Conservation (phyloP, 23 tunicate genomes). For the Styela clava region DNA sequence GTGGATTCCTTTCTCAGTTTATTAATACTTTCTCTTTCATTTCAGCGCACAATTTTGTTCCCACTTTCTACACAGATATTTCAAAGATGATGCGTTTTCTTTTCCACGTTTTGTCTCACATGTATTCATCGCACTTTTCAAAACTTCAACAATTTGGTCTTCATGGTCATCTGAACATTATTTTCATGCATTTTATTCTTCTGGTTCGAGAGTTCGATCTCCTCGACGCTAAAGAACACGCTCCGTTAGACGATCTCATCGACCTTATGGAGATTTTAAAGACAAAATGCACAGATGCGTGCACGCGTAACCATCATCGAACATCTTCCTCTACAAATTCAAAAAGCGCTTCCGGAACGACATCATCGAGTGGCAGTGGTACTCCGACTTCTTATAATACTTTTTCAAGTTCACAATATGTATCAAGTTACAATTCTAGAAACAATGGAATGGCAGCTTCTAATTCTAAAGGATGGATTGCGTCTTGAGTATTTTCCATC, state of each 20-base stretch:
- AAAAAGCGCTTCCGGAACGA: neutral
- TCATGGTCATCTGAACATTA: conserved; percentile 69
- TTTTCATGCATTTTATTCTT: conserved; percentile 67
- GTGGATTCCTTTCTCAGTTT: too few species aligned
- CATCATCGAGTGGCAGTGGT: conserved; percentile 13
- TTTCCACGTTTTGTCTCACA: conserved; percentile 86
- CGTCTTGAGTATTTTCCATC: conserved; percentile 26
- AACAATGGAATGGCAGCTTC: conserved; percentile 46
- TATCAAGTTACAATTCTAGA: conserved; percentile 20
- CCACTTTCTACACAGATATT: conserved; percentile 60
- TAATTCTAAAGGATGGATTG: conserved; percentile 45
- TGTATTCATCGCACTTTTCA: conserved; percentile 85
- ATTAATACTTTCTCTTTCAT: too few species aligned
- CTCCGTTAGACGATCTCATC: conserved; percentile 72
- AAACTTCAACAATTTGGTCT: conserved; percentile 63
- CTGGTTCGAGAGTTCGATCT: conserved; percentile 75
- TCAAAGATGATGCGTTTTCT: conserved; percentile 80
- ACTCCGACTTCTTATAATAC: neutral
- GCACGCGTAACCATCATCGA: neutral
- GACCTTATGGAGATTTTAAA: conserved; percentile 47
- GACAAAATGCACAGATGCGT: conserved; percentile 17
- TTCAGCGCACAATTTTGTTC: conserved; percentile 80
- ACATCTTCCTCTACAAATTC: conserved; percentile 8
- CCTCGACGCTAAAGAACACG: conserved; percentile 53
- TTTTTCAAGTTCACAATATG: conserved; percentile 16